Percentiles rank a stretch among this genome's conserved stretches.
Evolutionary conservation across 1,140 invertebrate species (phyloP).

Genomic region (Andrena cerasifolii): DNA sequence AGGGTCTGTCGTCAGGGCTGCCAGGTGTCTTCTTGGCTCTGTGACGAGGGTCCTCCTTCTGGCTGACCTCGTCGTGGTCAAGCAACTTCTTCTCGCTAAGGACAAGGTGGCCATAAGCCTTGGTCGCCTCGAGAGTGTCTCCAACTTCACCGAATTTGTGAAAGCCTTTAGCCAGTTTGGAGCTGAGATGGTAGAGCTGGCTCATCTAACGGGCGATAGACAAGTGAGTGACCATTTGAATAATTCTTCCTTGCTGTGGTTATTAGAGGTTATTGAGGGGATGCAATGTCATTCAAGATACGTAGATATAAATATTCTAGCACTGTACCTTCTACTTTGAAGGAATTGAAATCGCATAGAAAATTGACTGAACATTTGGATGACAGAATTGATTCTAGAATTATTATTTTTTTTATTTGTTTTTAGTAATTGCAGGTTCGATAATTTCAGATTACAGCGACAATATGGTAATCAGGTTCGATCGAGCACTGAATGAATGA

Average conservation of each 20-base stretch:
- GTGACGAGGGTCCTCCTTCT: slow-evolving; percentile 98
- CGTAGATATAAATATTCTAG: too few species aligned
- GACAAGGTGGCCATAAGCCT: slow-evolving; percentile 95
- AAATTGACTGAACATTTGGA: too few species aligned
- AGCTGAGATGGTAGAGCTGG: slow-evolving; percentile 98
- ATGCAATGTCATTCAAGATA: too few species aligned
- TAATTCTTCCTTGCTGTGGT: not conserved
- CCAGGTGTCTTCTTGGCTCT: slow-evolving; percentile 95
- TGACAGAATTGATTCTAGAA: too few species aligned
- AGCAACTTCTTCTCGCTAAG: slow-evolving; percentile 97
- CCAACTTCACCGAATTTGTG: slow-evolving; percentile 99
- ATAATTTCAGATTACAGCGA: too few species aligned
- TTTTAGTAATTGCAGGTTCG: too few species aligned
- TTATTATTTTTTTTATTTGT: too few species aligned
- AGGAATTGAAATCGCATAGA: too few species aligned
- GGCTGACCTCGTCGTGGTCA: slow-evolving; percentile 99
- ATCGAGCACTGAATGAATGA: not conserved
- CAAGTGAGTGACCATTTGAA: slow-evolving; percentile 67
- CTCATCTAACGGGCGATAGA: slow-evolving; percentile 92
- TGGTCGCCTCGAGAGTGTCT: slow-evolving; percentile 94
- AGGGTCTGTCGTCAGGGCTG: slow-evolving; percentile 93
- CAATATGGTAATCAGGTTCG: not conserved
- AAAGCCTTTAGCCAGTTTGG: slow-evolving; percentile 99
- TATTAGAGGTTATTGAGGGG: too few species aligned
- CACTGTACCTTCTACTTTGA: too few species aligned